These are phyloP conservation scores for Octopus sinensis DNA, from an alignment of 1,140 invertebrate species.

Conservation along the genomic window DNA sequence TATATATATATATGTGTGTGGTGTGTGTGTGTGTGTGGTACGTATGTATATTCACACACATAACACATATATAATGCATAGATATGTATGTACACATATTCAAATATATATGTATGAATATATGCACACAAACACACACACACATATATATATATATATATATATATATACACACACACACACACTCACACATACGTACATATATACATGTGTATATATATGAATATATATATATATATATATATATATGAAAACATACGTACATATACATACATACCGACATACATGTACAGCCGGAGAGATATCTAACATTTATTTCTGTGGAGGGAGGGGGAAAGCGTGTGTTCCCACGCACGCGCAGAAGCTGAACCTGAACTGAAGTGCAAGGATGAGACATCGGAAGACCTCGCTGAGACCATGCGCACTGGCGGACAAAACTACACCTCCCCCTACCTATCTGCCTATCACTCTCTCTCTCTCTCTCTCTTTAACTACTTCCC, in stretches of 20 bases:
- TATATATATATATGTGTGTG: slow-evolving; percentile 1
- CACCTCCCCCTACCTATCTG: no score
- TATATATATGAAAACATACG: background rate
- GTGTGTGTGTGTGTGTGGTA: no score
- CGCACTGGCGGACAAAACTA: no score
- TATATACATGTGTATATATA: background rate
- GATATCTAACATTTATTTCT: no score
- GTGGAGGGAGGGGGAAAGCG: no score
- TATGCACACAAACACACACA: background rate
- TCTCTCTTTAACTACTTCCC: no score
- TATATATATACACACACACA: background rate
- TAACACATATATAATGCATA: background rate
- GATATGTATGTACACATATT: background rate
- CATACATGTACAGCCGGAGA: background rate
- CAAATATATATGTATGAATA: background rate
- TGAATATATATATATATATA: background rate
- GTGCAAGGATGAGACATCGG: no score
- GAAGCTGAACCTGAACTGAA: no score
- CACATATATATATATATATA: background rate
- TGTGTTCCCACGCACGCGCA: no score
- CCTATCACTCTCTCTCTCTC: no score
- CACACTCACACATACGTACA: background rate
- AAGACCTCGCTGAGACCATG: no score
- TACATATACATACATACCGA: background rate
- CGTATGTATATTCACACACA: background rate